A percentile compares a stretch with the other conserved stretches of the same genome.
Conservation (phyloP, 2,113 vertebrate genomes). For the Ochotona curzoniae region DNA sequence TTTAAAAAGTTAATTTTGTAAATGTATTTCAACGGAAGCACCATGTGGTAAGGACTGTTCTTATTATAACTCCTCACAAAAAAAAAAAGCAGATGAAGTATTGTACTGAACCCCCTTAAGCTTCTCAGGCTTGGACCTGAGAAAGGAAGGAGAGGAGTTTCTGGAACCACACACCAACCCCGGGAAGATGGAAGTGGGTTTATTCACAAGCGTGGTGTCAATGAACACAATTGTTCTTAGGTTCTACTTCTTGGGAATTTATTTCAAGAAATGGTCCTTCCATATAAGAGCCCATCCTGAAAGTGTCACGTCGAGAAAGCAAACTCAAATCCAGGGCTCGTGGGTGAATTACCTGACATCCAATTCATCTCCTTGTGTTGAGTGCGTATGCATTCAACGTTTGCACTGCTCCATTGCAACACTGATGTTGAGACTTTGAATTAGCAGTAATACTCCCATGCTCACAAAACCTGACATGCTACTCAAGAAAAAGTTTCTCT, state of each 20-base stretch:
- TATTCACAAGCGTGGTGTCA: background rate
- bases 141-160: background rate
- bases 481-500: background rate
- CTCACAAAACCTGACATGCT: background rate
- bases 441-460: background rate
- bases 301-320: background rate
- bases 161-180: background rate
- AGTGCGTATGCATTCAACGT: background rate
- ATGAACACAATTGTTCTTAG: background rate
- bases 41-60: conserved; percentile 55
- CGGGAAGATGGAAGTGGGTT: background rate
- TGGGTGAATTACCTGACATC: background rate
- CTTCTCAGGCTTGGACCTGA: background rate
- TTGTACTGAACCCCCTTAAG: conserved; percentile 2
- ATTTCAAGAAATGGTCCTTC: background rate
- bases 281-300: background rate
- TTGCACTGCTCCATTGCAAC: background rate
- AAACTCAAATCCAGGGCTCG: background rate
- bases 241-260: background rate
- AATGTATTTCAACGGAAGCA: conserved; percentile 79
- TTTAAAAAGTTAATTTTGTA: conserved; percentile 79
- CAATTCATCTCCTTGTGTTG: background rate
- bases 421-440: background rate
- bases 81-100: background rate
- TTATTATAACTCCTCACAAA: conserved; percentile 37